A percentile compares a stretch with the other conserved stretches of the same genome.
These are phyloP conservation scores for Syritta pipiens DNA, from an alignment of 2,888 invertebrate genomes.

Conservation along the genomic window DNA sequence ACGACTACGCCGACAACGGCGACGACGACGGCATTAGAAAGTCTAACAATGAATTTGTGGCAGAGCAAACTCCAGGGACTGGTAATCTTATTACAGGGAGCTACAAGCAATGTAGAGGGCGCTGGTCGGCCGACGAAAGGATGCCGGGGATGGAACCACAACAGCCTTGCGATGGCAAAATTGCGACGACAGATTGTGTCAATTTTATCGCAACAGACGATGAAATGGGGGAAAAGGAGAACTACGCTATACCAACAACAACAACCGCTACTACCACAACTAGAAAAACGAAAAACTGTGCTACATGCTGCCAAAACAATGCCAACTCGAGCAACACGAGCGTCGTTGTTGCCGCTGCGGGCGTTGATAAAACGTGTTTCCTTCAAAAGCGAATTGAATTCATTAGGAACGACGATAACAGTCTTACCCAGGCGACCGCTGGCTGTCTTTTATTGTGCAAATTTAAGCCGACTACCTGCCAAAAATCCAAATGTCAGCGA, in stretches of 20 bases:
- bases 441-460: slow-evolving; percentile 44
- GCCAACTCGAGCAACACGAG: slow-evolving; percentile 30
- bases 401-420: slow-evolving; percentile 48
- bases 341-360: slow-evolving; percentile 1
- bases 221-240: slow-evolving; percentile 17
- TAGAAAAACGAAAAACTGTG: slow-evolving; percentile 51
- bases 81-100: slow-evolving; percentile 43
- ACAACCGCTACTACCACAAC: slow-evolving; percentile 51
- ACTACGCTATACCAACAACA: slow-evolving; percentile 32
- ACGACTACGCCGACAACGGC: no score
- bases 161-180: slow-evolving; percentile 8
- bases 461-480: slow-evolving; percentile 56
- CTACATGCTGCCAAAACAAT: slow-evolving; percentile 63
- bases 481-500: slow-evolving; percentile 48
- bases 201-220: slow-evolving; percentile 27
- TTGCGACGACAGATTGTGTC: slow-evolving; percentile 14
- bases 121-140: slow-evolving; percentile 15
- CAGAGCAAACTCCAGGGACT: slow-evolving; percentile 30
- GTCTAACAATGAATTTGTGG: slow-evolving; percentile 32
- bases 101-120: slow-evolving; percentile 32
- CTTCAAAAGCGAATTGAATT: slow-evolving; percentile 61
- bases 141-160: background rate
- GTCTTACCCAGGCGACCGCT: slow-evolving; percentile 1
- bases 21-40: slow-evolving; percentile 33
- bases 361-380: slow-evolving; percentile 55